Conservation (phyloP, 2,888 invertebrate genomes). For the Muschampia plurimacula region DNA sequence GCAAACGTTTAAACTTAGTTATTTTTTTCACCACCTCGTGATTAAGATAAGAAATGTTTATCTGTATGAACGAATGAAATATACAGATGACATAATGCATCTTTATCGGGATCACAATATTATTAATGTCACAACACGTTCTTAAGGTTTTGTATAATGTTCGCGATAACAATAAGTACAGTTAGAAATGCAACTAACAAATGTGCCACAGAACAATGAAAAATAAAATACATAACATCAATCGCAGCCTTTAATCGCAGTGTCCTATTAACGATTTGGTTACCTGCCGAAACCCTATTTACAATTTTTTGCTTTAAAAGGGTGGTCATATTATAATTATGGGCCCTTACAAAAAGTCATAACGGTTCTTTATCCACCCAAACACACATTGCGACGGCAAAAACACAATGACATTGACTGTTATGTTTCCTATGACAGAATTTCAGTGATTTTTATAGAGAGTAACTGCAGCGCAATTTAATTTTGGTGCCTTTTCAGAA, state of each 20-base stretch:
- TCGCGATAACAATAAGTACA: slow-evolving; percentile 56
- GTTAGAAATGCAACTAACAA: slow-evolving; percentile 62
- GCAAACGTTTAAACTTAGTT: not conserved
- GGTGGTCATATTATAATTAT: slow-evolving; percentile 72
- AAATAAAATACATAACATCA: slow-evolving; percentile 64
- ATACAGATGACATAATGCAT: not conserved
- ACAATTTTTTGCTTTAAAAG: slow-evolving; percentile 71
- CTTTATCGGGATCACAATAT: slow-evolving; percentile 23
- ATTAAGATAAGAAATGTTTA: not conserved
- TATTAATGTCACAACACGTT: slow-evolving; percentile 43
- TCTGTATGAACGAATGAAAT: not conserved
- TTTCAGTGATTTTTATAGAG: slow-evolving; percentile 55
- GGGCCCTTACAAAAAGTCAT: slow-evolving; percentile 68
- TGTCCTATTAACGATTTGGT: slow-evolving; percentile 75
- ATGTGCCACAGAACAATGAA: slow-evolving; percentile 63
- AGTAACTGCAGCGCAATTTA: slow-evolving; percentile 24
- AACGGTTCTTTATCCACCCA: slow-evolving; percentile 76
- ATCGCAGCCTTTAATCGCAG: slow-evolving; percentile 69
- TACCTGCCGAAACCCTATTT: slow-evolving; percentile 72
- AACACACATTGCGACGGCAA: slow-evolving; percentile 78
- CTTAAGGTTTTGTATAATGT: slow-evolving; percentile 37
- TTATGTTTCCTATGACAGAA: slow-evolving; percentile 74
- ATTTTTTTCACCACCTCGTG: not conserved
- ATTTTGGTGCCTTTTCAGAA: slow-evolving; percentile 15
- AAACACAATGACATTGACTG: slow-evolving; percentile 79